Conservation (phyloP, 2,888 invertebrate genomes). For the Brassicogethes aeneus region DNA sequence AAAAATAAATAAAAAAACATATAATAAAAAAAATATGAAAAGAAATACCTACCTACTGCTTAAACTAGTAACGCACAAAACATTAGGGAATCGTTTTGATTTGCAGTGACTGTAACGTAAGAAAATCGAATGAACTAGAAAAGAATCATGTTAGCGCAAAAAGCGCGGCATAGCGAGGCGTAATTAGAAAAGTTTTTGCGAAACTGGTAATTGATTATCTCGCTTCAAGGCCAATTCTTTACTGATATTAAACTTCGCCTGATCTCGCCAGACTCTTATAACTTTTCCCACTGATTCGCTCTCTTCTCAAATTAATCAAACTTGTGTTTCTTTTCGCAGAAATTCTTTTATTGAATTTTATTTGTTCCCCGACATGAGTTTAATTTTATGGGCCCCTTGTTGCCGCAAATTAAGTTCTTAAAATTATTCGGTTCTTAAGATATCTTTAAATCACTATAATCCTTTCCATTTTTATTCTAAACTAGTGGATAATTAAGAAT, state of each 20-base stretch:
- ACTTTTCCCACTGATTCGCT: background rate
- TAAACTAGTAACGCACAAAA: no score
- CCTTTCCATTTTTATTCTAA: no score
- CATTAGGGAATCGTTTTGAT: no score
- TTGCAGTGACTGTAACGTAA: background rate
- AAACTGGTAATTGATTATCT: slow-evolving; percentile 4
- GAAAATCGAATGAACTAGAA: background rate
- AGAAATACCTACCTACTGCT: no score
- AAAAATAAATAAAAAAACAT: no score
- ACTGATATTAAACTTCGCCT: slow-evolving; percentile 2
- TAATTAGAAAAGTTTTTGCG: slow-evolving; percentile 3
- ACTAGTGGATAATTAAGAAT: no score
- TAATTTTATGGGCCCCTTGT: slow-evolving; percentile 1
- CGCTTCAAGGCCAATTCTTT: slow-evolving; percentile 2
- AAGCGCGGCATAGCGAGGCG: background rate
- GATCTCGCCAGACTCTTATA: background rate
- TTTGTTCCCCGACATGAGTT: background rate
- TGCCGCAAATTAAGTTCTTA: no score
- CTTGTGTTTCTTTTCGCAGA: background rate
- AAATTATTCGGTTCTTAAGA: no score
- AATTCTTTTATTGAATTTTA: slow-evolving; percentile 1
- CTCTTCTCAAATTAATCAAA: slow-evolving; percentile 1
- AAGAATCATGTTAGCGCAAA: background rate
- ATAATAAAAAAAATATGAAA: no score
- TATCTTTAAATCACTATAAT: no score